Conservation (phyloP, 2,888 invertebrate genomes). For the Parasteatoda lunata region DNA sequence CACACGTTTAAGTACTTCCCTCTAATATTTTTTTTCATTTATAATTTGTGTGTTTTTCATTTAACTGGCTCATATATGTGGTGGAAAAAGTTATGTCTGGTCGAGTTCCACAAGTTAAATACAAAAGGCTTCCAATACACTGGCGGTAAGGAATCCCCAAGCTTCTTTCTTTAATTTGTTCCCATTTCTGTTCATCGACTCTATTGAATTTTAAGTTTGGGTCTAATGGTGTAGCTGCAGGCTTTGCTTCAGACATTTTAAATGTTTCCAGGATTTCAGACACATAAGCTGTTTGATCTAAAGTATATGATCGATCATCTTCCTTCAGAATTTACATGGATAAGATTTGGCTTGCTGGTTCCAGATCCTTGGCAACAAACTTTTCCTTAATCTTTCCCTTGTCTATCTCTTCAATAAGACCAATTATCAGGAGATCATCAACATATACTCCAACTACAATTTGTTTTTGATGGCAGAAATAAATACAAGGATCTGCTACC, state of each 20-base stretch:
- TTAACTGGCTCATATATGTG: constrained; percentile 37
- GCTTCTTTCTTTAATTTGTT: too few relatives aligned
- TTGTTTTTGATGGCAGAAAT: background rate
- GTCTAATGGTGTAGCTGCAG: constrained; percentile 1
- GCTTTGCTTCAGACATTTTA: constrained; percentile 29
- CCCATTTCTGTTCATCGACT: too few relatives aligned
- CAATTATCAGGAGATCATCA: constrained; percentile 41
- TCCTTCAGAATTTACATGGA: constrained; percentile 14
- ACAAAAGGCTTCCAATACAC: constrained; percentile 26
- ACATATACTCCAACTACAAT: constrained; percentile 26
- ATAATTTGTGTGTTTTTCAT: constrained; percentile 1
- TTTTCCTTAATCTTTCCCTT: background rate
- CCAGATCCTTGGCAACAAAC: constrained; percentile 16
- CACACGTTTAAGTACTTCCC: too few relatives aligned
- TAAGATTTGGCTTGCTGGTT: background rate
- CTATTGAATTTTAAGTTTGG: too few relatives aligned
- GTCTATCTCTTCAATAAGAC: too few relatives aligned
- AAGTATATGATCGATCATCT: too few relatives aligned
- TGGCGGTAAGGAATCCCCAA: background rate
- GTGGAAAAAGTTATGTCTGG: background rate
- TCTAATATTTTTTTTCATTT: too few relatives aligned
- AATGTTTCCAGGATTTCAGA: constrained; percentile 33
- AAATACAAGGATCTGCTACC: constrained; percentile 45
- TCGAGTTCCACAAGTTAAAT: constrained; percentile 21
- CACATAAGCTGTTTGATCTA: constrained; percentile 30